Base-by-base conservation (phyloP, 2,797 vertebrate species). In the Spondyliosoma cantharus region DNA sequence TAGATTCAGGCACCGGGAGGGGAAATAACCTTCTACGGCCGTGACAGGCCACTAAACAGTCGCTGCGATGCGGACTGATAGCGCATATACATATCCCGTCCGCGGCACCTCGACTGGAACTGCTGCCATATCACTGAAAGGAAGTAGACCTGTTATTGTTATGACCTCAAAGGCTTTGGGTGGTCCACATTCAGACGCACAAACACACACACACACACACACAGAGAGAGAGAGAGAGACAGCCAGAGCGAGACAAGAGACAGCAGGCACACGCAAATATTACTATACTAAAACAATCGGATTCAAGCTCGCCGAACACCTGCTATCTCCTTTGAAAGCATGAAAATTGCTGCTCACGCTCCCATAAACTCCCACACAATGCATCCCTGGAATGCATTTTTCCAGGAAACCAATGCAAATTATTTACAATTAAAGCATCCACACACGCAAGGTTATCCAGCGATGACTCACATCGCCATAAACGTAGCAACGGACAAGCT, bases 61-160 rank as follows among this genome's bases (percentile, higher is more conserved):
- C 86, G 71, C 83, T 90, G 75, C 81, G 63, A 90, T 88, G 84
- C 85, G 74, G 48, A 88, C 84, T 76, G 89, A 94, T 91, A 87
- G 54, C 14, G 68, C 76, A 75, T 76, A 77, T 85, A 66, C 76
- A 75, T 76, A 77, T 85, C 78, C 85, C 43, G 61, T 82, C 76
- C 80, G 53, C 62, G 62, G 78, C 69, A 80, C 66, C 80, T 87
- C 27, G n/a, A 82, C 70, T 87, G 63, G 76, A 90, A 88, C 82
- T 80, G 12, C 53, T 54, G 63, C 82, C 80, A 57, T 93, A 92
- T 94, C 91, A 87, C 76, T 78, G 72, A 62, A 64, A 91, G 91
- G 91, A 95, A 93, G 87, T 84, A 74, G 86, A 87, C 81, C 85
- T 93, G 93, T 93, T 95, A 93, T 93, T 95, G 88, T 94, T 94